phyloP scores from a whole-genome alignment of 64 coral and sea anemone genomes.

The Cladopsammia gracilis region DNA sequence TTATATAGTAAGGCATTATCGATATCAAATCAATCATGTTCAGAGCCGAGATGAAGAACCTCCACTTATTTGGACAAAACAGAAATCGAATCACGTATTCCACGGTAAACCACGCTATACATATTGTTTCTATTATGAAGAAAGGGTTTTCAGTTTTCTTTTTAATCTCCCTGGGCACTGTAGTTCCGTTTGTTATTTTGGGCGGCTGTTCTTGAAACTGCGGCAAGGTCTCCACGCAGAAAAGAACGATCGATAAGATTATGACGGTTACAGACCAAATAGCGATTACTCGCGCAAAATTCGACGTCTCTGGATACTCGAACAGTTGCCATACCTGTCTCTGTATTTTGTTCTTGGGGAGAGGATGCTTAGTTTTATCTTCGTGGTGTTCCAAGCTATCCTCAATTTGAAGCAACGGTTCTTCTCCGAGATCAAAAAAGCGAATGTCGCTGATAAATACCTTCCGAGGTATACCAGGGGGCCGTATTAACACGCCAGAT shows the following conservation, averaged over 20 bases:
- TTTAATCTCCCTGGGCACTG: neutral
- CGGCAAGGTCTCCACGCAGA: conserved; percentile 96
- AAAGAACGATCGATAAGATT: conserved; percentile 92
- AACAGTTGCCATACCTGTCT: conserved; percentile 88
- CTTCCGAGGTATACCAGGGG: conserved; percentile 84
- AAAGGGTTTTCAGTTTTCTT: conserved; percentile 54
- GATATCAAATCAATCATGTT: conserved; percentile 96
- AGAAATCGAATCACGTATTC: conserved; percentile 86
- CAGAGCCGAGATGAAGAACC: conserved; percentile 87
- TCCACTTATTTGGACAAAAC: conserved; percentile 94
- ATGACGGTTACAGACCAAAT: conserved; percentile 88
- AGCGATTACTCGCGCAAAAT: conserved; percentile 81
- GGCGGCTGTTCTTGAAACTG: conserved; percentile 70
- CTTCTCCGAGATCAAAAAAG: conserved; percentile 94
- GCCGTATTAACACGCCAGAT: conserved; percentile 87
- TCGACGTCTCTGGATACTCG: conserved; percentile 94
- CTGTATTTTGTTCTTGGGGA: conserved; percentile 86
- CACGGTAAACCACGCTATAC: conserved; percentile 95
- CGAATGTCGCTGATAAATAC: conserved; percentile 94
- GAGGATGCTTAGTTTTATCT: conserved; percentile 52
- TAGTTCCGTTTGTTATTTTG: conserved; percentile 14
- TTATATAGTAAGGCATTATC: conserved; percentile 93
- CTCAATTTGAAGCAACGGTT: conserved; percentile 81
- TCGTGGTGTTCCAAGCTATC: conserved; percentile 69
- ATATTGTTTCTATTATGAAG: conserved; percentile 88